Conservation (phyloP, 2,113 vertebrate species). For the Laticauda laticaudata region DNA sequence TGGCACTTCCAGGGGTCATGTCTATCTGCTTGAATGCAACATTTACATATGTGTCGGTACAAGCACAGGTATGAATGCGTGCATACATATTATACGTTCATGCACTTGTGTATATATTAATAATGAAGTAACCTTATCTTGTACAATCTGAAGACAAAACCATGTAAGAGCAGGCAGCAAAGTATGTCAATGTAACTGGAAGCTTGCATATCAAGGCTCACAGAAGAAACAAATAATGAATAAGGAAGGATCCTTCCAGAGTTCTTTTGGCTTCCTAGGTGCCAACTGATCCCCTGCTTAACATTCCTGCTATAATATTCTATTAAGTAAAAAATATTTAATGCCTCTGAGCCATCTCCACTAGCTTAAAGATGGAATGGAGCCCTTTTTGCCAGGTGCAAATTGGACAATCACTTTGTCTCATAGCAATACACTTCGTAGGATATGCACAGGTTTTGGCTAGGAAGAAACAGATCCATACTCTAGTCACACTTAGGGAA, state of each 20-base stretch:
- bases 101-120: slow-evolving; percentile 61
- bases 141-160: slow-evolving; percentile 69
- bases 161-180: slow-evolving; percentile 59
- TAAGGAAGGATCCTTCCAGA: slow-evolving; percentile 75
- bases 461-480: slow-evolving; percentile 31
- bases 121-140: slow-evolving; percentile 70
- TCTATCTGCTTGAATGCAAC: slow-evolving; percentile 51
- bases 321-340: slow-evolving; percentile 58
- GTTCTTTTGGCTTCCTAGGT: slow-evolving; percentile 63
- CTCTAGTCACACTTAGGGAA: not conserved
- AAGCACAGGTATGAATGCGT: not conserved
- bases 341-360: slow-evolving; percentile 26
- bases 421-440: slow-evolving; percentile 21
- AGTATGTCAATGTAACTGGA: slow-evolving; percentile 64
- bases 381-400: slow-evolving; percentile 53
- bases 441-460: not conserved
- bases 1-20: slow-evolving; percentile 61
- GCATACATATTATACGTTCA: slow-evolving; percentile 15
- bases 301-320: slow-evolving; percentile 51
- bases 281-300: slow-evolving; percentile 63
- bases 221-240: slow-evolving; percentile 71
- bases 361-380: slow-evolving; percentile 34
- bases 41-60: slow-evolving; percentile 57
- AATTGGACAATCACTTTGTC: slow-evolving; percentile 40
- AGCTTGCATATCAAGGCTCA: slow-evolving; percentile 59